phyloP scores from a whole-genome alignment of 2,797 vertebrate genomes.

The Danio kyathit region DNA sequence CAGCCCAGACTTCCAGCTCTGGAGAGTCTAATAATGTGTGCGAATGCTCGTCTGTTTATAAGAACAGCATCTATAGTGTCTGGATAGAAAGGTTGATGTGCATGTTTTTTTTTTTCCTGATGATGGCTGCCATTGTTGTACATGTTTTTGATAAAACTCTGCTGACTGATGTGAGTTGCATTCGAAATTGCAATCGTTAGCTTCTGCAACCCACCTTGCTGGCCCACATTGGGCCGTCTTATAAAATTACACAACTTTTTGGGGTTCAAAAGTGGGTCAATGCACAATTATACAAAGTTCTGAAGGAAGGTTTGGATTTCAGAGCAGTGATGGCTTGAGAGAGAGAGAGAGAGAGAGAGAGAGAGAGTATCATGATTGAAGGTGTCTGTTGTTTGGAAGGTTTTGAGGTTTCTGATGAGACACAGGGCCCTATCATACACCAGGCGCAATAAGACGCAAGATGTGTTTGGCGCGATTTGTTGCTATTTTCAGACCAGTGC shows the following conservation, averaged over 20 bases:
- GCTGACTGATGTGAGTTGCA: not conserved
- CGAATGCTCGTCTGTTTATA: constrained; percentile 33
- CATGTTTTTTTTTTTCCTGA: not conserved
- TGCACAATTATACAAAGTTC: not conserved
- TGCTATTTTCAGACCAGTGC: too few relatives aligned
- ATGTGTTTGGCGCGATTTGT: too few relatives aligned
- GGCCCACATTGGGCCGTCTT: constrained; percentile 11
- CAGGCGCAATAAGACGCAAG: too few relatives aligned
- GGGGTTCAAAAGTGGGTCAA: constrained; percentile 21
- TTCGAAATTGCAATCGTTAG: not conserved
- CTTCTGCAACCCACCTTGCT: not conserved
- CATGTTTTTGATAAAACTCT: constrained; percentile 1
- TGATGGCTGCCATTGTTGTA: not conserved
- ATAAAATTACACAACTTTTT: constrained; percentile 17
- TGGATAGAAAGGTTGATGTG: constrained; percentile 19
- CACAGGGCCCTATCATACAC: too few relatives aligned
- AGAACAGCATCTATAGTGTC: constrained; percentile 37
- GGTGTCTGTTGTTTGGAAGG: not conserved
- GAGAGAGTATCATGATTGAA: not conserved
- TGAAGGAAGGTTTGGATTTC: constrained; percentile 3
- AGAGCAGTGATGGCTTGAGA: constrained; percentile 11
- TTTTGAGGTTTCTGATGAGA: constrained; percentile 20
- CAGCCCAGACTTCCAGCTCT: constrained; percentile 69
- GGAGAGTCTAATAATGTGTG: constrained; percentile 39
- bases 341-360: too few relatives aligned